Conservation (phyloP, 2,888 invertebrate species). For the Volucella inflata region DNA sequence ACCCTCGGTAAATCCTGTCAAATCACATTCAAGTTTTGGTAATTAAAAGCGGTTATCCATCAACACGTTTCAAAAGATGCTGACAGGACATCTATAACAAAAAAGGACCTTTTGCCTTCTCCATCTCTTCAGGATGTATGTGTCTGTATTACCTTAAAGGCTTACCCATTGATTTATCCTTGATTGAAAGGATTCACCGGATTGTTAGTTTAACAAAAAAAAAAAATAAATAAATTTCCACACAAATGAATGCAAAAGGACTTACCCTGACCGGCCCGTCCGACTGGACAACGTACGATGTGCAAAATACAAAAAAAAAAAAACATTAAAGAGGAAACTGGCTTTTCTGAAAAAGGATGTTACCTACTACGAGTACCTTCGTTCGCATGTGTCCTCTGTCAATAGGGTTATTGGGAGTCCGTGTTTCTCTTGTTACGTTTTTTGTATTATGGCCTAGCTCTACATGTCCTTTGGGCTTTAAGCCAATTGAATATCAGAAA, state of each 20-base stretch:
- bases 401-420: constrained; percentile 30
- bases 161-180: constrained; percentile 39
- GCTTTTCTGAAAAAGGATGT: neutral
- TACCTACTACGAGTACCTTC: neutral
- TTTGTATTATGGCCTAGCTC: neutral
- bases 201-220: constrained; percentile 7
- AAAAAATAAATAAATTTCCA: constrained; percentile 38
- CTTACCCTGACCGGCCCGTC: neutral
- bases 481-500: constrained; percentile 35
- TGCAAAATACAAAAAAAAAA: constrained; percentile 1
- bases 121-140: neutral
- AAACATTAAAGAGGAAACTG: constrained; percentile 6
- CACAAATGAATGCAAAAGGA: constrained; percentile 35
- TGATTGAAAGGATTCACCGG: constrained; percentile 1
- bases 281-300: neutral
- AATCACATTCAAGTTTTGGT: constrained; percentile 35
- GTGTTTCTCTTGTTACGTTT: constrained; percentile 14
- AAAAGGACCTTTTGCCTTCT: neutral
- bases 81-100: neutral
- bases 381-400: constrained; percentile 38
- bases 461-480: constrained; percentile 28
- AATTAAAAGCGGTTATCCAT: constrained; percentile 46
- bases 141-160: constrained; percentile 7
- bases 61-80: constrained; percentile 9
- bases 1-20: neutral